phyloP scores from a whole-genome alignment of 2,113 vertebrate species.

The Ictidomys tridecemlineatus region DNA sequence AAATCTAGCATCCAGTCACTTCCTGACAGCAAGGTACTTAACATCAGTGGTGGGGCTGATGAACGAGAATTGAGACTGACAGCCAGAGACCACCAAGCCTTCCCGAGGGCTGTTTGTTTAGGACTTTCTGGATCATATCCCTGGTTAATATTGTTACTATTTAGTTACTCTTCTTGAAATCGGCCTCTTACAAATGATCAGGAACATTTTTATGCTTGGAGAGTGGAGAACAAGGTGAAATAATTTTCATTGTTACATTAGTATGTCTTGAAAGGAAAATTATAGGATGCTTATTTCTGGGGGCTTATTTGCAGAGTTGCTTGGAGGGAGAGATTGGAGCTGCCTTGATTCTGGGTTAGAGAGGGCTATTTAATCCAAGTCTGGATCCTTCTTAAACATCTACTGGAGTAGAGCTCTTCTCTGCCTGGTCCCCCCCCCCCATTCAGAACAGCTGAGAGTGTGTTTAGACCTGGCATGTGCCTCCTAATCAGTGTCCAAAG shows the following conservation, averaged over 20 bases:
- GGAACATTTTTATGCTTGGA: background rate
- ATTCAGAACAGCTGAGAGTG: background rate
- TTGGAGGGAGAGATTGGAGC: background rate
- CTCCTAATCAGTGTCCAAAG: background rate
- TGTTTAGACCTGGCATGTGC: background rate
- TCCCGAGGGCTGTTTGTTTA: background rate
- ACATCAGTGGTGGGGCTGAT: accelerated
- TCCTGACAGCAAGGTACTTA: background rate
- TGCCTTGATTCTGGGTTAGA: background rate
- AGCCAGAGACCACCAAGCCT: background rate
- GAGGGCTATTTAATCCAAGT: background rate
- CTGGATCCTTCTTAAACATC: background rate
- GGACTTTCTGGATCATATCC: background rate
- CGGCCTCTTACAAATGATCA: background rate
- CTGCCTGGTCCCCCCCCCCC: background rate
- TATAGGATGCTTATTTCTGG: background rate
- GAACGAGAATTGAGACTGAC: no score
- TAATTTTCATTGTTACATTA: background rate
- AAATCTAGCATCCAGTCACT: background rate
- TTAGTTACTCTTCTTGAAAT: conserved; percentile 1
- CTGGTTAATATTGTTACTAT: background rate
- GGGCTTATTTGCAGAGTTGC: background rate
- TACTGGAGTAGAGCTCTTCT: background rate
- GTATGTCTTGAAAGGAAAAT: conserved; percentile 25
- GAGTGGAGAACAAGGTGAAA: background rate